Percentiles rank a stretch among this genome's conserved stretches.
phyloP scores from a whole-genome alignment of 2,113 vertebrate genomes.

The Hippocampus abdominalis region DNA sequence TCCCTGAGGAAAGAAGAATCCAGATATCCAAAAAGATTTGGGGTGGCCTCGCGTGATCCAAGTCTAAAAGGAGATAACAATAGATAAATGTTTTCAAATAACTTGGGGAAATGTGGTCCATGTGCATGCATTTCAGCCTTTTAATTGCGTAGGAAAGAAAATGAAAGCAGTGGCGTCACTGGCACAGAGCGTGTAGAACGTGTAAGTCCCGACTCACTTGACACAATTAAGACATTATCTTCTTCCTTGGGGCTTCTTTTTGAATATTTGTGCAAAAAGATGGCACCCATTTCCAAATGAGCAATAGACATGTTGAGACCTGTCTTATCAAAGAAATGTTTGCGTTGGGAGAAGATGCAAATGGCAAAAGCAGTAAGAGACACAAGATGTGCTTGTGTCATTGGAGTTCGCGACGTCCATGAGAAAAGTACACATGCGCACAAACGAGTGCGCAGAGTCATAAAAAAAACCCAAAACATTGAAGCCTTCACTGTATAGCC shows the following conservation, averaged over 20 bases:
- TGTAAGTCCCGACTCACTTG: not conserved
- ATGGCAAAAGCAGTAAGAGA: no score
- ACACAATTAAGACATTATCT: not conserved
- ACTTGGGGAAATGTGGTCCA: slow-evolving; percentile 1
- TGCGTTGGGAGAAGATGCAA: no score
- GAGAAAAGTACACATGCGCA: no score
- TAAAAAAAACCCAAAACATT: no score
- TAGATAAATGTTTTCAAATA: slow-evolving; percentile 9
- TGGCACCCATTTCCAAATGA: not conserved
- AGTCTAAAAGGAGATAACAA: slow-evolving; percentile 35
- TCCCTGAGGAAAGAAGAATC: slow-evolving; percentile 80
- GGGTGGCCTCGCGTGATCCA: slow-evolving; percentile 75
- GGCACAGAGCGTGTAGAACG: not conserved
- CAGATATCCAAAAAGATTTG: slow-evolving; percentile 79
- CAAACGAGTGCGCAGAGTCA: no score
- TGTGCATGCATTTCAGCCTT: not conserved
- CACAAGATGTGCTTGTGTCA: no score
- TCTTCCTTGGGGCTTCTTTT: not conserved
- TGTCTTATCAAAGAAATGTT: not conserved
- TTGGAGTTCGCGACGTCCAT: no score
- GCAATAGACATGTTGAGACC: not conserved
- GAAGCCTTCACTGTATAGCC: no score
- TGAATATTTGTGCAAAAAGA: not conserved
- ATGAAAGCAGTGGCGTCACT: not conserved
- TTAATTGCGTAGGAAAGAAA: not conserved